Evolutionary conservation across 2,113 vertebrate genomes (phyloP), one percentile per base, ranked within the genome.

Genomic region (Entomyzon cyanotis): DNA sequence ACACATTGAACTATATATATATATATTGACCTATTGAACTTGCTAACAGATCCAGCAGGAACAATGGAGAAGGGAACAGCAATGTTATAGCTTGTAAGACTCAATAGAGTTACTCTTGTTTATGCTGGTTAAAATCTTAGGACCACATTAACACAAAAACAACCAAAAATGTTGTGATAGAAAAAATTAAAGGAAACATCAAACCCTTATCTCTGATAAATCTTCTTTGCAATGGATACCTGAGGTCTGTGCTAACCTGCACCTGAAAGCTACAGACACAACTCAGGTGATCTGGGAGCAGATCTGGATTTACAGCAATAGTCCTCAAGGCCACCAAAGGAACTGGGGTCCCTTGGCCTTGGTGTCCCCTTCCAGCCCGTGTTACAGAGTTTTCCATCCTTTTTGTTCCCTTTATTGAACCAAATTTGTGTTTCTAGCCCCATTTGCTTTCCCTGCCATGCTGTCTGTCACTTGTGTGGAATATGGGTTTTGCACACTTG

Each of bases 381-480:
- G 2, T 49, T 46, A 31, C 11, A 21, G 90, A 88, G 10, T 24
- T 77, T 60, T 7, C 2, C 39, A n/a, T 69, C 64, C 10, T 84
- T 78, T 71, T 68, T 49, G 3, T 44, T 63, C 68, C 75, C 33
- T 84, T 84, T 71, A 56, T 49, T 60, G 70, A 88, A 58, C 41
- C 65, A 35, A 44, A 76, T 77, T 60, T 55, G 55, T 94, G 91
- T 92, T 94, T 78, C 56, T 37, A 78, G 91, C 59, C 76, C 60
- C 93, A 89, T 93, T 95, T 81, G 74, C 56, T 87, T 94, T 94
- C 87, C 55, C 5, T 60, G 33, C 87, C 94, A 16, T 15, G 84
- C 93, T 94, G 87, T 56, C 80, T 91, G 73, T 78, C 93, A 75
- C 91, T 92, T 11, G 74, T 19, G 77, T 78, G 87, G 56, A 84